phyloP scores from a whole-genome alignment of 2,888 invertebrate genomes.

The Stratiomys singularior region DNA sequence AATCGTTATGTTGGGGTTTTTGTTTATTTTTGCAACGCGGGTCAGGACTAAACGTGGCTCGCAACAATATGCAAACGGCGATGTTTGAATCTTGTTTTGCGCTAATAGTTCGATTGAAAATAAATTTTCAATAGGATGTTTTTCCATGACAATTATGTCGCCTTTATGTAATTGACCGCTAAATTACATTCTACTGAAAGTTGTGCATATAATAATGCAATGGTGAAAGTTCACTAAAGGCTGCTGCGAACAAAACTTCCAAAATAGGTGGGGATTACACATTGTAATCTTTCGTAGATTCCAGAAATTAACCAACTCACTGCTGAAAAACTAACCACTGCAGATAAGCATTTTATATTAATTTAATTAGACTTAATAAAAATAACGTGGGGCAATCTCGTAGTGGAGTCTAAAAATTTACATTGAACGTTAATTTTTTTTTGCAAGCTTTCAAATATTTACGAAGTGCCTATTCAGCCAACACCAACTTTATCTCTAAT shows the following conservation, averaged over 20 bases:
- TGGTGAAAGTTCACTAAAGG: not conserved
- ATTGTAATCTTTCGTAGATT: no score
- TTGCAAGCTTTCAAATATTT: no score
- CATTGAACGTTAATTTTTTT: no score
- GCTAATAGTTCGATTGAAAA: constrained; percentile 17
- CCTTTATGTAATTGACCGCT: constrained; percentile 10
- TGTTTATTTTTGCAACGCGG: not conserved
- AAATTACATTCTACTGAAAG: not conserved
- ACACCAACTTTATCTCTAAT: no score
- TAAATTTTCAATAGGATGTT: constrained; percentile 18
- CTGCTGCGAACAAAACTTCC: not conserved
- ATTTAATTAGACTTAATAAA: no score
- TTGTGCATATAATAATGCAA: not conserved
- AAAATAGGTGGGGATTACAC: no score
- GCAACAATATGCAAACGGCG: no score
- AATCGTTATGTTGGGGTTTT: constrained; percentile 18
- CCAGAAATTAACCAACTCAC: no score
- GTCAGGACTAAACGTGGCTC: no score
- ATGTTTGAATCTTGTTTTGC: constrained; percentile 4
- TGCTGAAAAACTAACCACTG: not conserved
- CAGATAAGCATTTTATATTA: not conserved
- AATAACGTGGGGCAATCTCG: no score
- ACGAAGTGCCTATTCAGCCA: no score
- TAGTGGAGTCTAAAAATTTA: no score
- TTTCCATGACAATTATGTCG: constrained; percentile 33